These are phyloP conservation scores for Cranoglanis bouderius DNA, from an alignment of 2,113 vertebrate genomes.

Conservation along the genomic window DNA sequence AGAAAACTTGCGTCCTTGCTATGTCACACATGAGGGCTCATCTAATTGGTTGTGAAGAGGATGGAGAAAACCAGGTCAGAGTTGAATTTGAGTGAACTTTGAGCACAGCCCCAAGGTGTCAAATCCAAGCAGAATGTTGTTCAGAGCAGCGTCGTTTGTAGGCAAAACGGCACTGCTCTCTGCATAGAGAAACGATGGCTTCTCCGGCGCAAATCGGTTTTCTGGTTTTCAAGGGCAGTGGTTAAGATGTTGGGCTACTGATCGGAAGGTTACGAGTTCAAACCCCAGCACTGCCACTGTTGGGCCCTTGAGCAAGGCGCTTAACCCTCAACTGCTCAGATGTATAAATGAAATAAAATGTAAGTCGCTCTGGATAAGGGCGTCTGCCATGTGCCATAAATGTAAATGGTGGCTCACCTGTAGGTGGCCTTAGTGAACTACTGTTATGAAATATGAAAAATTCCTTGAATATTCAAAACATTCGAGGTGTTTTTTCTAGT, in stretches of 20 bases:
- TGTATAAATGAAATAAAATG: too few relatives aligned
- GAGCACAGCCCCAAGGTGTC: not conserved
- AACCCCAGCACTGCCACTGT: too few relatives aligned
- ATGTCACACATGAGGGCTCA: not conserved
- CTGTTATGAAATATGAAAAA: not conserved
- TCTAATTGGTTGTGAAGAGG: not conserved
- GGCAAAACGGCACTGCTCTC: not conserved
- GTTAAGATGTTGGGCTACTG: too few relatives aligned
- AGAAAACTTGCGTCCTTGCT: not conserved
- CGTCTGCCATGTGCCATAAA: too few relatives aligned
- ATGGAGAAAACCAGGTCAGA: not conserved
- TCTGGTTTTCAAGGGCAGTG: too few relatives aligned
- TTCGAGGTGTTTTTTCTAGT: not conserved
- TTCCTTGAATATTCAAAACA: not conserved
- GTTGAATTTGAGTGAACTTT: not conserved
- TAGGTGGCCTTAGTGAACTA: not conserved
- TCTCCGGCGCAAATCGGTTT: not conserved
- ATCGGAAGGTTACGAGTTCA: too few relatives aligned
- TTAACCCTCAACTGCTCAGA: too few relatives aligned
- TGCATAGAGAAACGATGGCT: not conserved
- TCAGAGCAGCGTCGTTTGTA: not conserved
- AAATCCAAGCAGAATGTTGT: not conserved
- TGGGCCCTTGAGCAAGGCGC: too few relatives aligned
- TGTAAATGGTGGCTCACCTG: not conserved
- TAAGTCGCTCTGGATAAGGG: too few relatives aligned